Base-by-base conservation (phyloP, 2,113 vertebrate species). In the Eira barbara region DNA sequence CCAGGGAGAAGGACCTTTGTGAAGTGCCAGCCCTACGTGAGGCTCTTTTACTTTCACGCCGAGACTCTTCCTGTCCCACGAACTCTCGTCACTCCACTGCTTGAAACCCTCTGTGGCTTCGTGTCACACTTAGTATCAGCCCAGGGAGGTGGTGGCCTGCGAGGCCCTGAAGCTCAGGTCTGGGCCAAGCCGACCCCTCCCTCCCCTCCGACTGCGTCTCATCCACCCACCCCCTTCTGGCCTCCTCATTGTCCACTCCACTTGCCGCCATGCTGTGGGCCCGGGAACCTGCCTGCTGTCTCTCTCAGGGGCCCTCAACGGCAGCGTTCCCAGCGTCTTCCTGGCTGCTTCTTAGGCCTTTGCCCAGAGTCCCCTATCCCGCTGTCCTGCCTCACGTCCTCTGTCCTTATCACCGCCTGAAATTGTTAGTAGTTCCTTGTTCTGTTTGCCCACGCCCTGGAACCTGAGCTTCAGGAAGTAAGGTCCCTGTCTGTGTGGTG, bases 211-310 rank as follows among this genome's bases (percentile, higher is more conserved):
- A 47, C 61, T 25, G 36, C 20, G 4, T 15, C 27, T 47, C 21
- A 6, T 27, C 11, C 27, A 4, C 21, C 17, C 4, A 0, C 55
- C 29, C n/a, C 55, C 23, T 81, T 61, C 57, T 20, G 29, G 34
- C 67, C 31, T 67, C 65, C 65, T 67, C 14, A 15, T 67, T 17
- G 14, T 3, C 0, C 6, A 21, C 49, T 73, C 71, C 25, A 0
- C 6, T 74, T 34, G 4, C 61, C 0, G 29, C 14, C 63, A 1
- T 29, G 1, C 52, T 18, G 6, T 6, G 34, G 52, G 25, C 5
- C 2, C n/a, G 55, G 91, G 4, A 15, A 39, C 34, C 0, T 7
- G 14, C 39, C 69, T 0, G 1, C 20, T 65, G 34, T 61, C 39
- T 7, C 36, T 49, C n/a, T 34, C 7, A 15, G 84, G 65, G 34